phyloP scores from a whole-genome alignment of 2,113 vertebrate genomes.

The Eulacestoma nigropectus region DNA sequence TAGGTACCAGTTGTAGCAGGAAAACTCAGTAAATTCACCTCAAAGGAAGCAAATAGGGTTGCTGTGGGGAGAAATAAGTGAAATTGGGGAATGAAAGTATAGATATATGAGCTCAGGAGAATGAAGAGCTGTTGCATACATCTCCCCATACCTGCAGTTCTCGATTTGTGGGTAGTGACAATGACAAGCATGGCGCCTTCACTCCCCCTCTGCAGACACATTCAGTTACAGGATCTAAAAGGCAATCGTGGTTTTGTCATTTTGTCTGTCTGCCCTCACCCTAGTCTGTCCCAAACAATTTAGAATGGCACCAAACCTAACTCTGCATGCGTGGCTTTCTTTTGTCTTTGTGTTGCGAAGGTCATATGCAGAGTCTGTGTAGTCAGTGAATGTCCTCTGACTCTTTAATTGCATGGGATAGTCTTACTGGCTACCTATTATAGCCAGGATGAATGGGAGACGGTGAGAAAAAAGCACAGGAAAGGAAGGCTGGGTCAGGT shows the following conservation, averaged over 20 bases:
- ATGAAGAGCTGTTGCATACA: not conserved
- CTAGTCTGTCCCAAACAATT: not conserved
- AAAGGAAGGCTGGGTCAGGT: not conserved
- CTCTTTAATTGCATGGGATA: not conserved
- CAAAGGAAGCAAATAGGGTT: not conserved
- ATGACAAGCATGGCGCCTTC: not conserved
- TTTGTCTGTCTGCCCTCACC: not conserved
- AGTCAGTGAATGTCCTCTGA: not conserved
- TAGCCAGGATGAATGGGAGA: not conserved
- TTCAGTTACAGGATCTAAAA: not conserved
- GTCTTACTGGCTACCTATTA: not conserved
- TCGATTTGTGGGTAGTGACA: not conserved
- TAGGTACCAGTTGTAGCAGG: not conserved
- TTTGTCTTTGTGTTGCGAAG: not conserved
- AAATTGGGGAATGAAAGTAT: not conserved
- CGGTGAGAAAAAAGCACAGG: not conserved
- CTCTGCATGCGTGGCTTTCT: not conserved
- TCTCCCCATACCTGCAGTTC: not conserved
- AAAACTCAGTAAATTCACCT: not conserved
- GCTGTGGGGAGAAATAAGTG: not conserved
- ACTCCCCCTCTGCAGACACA: not conserved
- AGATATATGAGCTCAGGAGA: not conserved
- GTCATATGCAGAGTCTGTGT: not conserved
- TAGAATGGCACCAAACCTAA: not conserved
- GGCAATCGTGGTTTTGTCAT: not conserved